Evolutionary conservation across 2,888 invertebrate genomes (phyloP), one percentile per base, ranked within the genome.

Genomic region (Colletes collaris): DNA sequence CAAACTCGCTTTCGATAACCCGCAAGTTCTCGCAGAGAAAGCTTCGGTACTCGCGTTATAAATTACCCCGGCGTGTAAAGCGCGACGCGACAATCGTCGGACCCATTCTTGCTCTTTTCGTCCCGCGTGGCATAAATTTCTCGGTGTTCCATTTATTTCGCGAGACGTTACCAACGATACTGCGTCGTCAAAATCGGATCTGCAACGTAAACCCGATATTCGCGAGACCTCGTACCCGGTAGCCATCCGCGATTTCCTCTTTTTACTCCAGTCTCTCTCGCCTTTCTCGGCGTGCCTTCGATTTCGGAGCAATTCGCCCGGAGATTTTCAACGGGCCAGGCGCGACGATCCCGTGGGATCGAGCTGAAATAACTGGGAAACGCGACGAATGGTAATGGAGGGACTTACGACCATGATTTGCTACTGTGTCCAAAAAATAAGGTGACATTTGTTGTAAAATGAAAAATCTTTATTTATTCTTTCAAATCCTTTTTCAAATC

Each of bases 121-220:
- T 0, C 19, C 65, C 44, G 6, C 2, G 27, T 3, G 35, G 16
- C 27, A 49, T 11, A 46, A 4, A 56, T 50, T 40, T 59, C 58
- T 13, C 10, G 16, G 35, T 37, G 66, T 44, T 40, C 50, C 67
- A 50, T 56, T 66, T 56, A 58, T 67, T 58, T 59, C 37, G 40
- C 11, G n/a, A 19, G 5, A 44, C 3, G 10, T 10, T 5, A 7
- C 16, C 40, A 6, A 19, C 6, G 64, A 52, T 44, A 13, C 10
- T 40, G 35, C 59, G 62, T 44, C 58, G 72, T 76, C 75, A 46
- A 73, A 74, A 70, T 78, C 60, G 70, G 56, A 74, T 77, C 50
- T 64, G 53, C 58, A 11, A 44, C 46, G 64, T 60, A 67, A 78
- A 67, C 70, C 53, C 49, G 71, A 64, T 79, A 67, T 71, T 77